Percentiles rank a stretch among this genome's conserved stretches.
Evolutionary conservation across 2,888 invertebrate genomes (phyloP).

Genomic region (Phragmatobia fuliginosa): DNA sequence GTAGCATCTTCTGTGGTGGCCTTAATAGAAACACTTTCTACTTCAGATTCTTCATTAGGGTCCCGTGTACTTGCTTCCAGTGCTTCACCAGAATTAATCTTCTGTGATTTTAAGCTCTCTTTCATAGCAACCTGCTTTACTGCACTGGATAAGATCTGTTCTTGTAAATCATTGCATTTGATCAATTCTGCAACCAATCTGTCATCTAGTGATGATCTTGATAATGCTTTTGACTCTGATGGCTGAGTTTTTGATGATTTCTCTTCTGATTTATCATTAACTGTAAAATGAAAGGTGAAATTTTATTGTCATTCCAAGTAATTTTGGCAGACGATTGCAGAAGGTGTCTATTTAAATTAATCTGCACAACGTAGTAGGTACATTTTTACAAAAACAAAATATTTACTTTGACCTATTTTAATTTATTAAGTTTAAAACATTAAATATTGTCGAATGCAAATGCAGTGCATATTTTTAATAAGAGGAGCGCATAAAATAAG

Average conservation of each 20-base stretch:
- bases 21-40: background rate
- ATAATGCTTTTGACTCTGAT: constrained; percentile 15
- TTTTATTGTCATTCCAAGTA: background rate
- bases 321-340: no score
- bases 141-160: constrained; percentile 35
- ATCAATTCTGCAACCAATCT: constrained; percentile 61
- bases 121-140: constrained; percentile 11
- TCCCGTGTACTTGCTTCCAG: background rate
- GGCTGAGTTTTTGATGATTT: background rate
- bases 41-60: background rate
- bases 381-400: no score
- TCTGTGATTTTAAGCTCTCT: background rate
- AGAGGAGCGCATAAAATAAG: no score
- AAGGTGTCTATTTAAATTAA: no score
- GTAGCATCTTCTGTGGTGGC: background rate
- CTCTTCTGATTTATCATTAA: constrained; percentile 4
- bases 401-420: no score
- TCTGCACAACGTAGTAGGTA: no score
- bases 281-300: constrained; percentile 3
- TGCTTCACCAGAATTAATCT: background rate
- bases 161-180: constrained; percentile 58
- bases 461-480: no score
- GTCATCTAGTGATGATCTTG: constrained; percentile 41
- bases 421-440: no score
- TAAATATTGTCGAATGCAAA: no score